Percentiles rank a stretch among this genome's conserved stretches.
Conservation (phyloP, 1,140 invertebrate genomes). For the Wasmannia auropunctata region DNA sequence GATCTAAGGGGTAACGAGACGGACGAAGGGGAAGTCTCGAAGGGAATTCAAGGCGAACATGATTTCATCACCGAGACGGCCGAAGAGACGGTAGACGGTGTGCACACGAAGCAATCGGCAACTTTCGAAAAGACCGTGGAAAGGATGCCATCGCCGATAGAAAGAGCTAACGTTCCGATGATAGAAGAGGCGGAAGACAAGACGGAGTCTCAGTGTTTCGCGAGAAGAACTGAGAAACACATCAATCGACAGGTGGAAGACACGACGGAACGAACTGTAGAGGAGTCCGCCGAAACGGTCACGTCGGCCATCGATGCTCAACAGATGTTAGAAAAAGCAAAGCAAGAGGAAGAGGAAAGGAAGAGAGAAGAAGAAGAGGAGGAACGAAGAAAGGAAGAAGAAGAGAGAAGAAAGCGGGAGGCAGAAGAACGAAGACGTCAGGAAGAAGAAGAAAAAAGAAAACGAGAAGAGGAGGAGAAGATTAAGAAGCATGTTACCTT, state of each 20-base stretch:
- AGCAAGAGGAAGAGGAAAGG: conserved; percentile 77
- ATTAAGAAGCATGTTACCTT: conserved; percentile 72
- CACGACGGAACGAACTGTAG: conserved; percentile 65
- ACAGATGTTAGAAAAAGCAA: conserved; percentile 79
- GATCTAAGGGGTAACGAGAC: conserved; percentile 73
- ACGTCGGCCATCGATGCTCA: conserved; percentile 80
- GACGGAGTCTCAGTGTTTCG: not conserved
- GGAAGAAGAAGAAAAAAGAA: conserved; percentile 69
- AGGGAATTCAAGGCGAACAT: conserved; percentile 81
- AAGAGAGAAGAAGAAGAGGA: conserved; percentile 73
- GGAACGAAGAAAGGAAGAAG: conserved; percentile 75
- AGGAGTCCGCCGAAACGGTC: conserved; percentile 75
- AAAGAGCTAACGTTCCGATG: conserved; percentile 17
- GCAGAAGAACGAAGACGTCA: conserved; percentile 74
- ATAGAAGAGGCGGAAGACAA: conserved; percentile 14
- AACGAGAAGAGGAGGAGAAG: conserved; percentile 76
- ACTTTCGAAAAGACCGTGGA: conserved; percentile 83
- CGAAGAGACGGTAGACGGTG: conserved; percentile 81
- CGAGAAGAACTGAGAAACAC: conserved; percentile 55
- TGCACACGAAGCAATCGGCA: conserved; percentile 82
- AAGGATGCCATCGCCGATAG: conserved; percentile 72
- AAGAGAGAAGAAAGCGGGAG: conserved; percentile 66
- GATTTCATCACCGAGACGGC: conserved; percentile 81
- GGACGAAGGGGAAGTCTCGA: conserved; percentile 65
- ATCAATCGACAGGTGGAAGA: conserved; percentile 69